A percentile compares a stretch with the other conserved stretches of the same genome.
phyloP scores from a whole-genome alignment of 2,797 vertebrate species.

The Sebastes matsubarae region DNA sequence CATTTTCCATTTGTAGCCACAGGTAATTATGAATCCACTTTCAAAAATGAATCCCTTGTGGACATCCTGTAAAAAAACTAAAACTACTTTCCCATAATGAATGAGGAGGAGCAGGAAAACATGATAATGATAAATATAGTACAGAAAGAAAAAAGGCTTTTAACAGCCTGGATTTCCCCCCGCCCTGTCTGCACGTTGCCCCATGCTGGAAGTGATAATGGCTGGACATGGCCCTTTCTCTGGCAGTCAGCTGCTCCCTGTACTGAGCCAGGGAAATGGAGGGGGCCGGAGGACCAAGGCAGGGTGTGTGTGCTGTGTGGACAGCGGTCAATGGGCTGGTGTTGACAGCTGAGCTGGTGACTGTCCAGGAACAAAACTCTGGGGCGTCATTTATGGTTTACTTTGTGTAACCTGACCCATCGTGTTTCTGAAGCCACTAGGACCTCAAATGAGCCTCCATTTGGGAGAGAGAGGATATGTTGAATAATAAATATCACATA shows the following conservation, averaged over 20 bases:
- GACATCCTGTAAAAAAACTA: neutral
- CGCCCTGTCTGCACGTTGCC: slow-evolving; percentile 54
- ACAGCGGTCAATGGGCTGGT: slow-evolving; percentile 55
- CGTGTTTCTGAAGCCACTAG: neutral
- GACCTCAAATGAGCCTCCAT: slow-evolving; percentile 23
- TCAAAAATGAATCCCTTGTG: neutral
- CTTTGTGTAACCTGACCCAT: slow-evolving; percentile 36
- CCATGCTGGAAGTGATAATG: slow-evolving; percentile 78
- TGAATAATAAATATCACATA: no score
- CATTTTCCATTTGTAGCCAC: neutral
- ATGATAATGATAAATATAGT: neutral
- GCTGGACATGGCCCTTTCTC: slow-evolving; percentile 66
- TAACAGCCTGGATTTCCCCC: slow-evolving; percentile 37
- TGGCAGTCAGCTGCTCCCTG: slow-evolving; percentile 70
- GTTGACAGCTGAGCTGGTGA: slow-evolving; percentile 68
- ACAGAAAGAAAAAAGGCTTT: slow-evolving; percentile 31
- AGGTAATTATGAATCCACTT: slow-evolving; percentile 10
- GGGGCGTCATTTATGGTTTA: slow-evolving; percentile 30
- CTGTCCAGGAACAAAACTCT: slow-evolving; percentile 45
- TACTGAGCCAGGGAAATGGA: slow-evolving; percentile 53
- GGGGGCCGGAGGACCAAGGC: slow-evolving; percentile 32
- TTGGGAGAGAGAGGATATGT: neutral
- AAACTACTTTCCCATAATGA: slow-evolving; percentile 2
- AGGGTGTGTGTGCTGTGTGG: slow-evolving; percentile 55
- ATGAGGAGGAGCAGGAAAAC: slow-evolving; percentile 13